A percentile compares a stretch with the other conserved stretches of the same genome.
Evolutionary conservation across 2,797 vertebrate genomes (phyloP).

Genomic region (Thamnophis elegans): DNA sequence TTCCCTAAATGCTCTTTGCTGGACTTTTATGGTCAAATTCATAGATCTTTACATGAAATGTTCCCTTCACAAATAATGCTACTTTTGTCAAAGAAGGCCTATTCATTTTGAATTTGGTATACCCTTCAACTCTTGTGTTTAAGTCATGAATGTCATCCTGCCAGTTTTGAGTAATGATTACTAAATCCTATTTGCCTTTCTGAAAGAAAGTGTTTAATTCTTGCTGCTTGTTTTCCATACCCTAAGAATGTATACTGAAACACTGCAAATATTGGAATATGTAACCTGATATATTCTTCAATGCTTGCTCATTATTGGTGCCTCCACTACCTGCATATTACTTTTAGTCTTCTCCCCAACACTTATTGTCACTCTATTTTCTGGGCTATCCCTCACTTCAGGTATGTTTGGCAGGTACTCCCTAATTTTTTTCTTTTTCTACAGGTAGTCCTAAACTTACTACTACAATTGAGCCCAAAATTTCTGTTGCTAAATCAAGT

Average conservation of each 20-base stretch:
- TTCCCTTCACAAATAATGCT: background rate
- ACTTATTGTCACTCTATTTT: background rate
- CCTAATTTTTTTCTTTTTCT: background rate
- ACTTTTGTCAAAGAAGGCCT: background rate
- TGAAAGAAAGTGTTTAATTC: background rate
- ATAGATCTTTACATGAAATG: background rate
- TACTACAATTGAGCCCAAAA: background rate
- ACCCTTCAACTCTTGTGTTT: background rate
- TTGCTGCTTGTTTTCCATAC: background rate
- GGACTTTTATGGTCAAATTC: background rate
- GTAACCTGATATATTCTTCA: background rate
- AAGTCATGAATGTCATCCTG: background rate
- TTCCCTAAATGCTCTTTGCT: background rate
- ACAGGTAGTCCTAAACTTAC: background rate
- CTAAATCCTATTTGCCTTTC: background rate
- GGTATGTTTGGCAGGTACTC: background rate
- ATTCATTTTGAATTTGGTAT: background rate
- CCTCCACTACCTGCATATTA: background rate
- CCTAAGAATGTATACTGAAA: background rate
- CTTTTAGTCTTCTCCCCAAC: background rate
- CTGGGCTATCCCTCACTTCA: background rate
- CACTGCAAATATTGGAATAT: background rate
- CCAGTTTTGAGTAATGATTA: background rate
- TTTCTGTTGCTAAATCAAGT: background rate
- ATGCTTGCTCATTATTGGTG: background rate